Percentiles rank a stretch among this genome's conserved stretches.
phyloP scores from a whole-genome alignment of 2,888 invertebrate species.

The Stenichneumon culpator region DNA sequence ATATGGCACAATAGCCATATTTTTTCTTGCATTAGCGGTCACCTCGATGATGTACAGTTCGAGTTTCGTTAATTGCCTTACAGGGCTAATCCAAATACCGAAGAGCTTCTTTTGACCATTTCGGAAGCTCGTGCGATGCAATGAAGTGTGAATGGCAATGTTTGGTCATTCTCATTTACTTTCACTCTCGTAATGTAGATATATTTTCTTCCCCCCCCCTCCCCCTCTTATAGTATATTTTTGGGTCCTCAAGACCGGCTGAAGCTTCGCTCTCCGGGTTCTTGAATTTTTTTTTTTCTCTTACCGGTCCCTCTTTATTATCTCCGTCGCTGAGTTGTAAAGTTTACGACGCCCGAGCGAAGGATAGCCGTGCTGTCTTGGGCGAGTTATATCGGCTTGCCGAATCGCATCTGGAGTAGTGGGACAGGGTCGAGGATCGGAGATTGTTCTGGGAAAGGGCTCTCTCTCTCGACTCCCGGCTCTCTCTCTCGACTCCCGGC shows the following conservation, averaged over 20 bases:
- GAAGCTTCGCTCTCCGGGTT: conserved; percentile 16
- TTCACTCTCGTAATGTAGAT: neutral
- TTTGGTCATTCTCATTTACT: conserved; percentile 47
- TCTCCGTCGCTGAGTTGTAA: conserved; percentile 69
- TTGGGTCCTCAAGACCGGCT: neutral
- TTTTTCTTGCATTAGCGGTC: no score
- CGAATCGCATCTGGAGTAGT: conserved; percentile 71
- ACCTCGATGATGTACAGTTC: neutral
- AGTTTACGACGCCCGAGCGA: conserved; percentile 66
- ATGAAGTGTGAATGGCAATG: conserved; percentile 58
- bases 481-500: conserved; percentile 65
- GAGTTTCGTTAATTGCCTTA: neutral
- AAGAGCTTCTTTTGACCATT: neutral
- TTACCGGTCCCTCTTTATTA: conserved; percentile 68
- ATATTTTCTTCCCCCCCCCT: neutral
- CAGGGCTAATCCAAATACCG: neutral
- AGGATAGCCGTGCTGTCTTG: neutral
- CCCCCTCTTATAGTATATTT: neutral
- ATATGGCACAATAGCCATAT: no score
- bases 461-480: conserved; percentile 69
- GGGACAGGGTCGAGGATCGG: conserved; percentile 66
- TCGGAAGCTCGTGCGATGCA: neutral
- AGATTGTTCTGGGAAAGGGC: conserved; percentile 39
- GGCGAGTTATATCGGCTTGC: conserved; percentile 68
- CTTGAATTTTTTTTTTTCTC: conserved; percentile 46